Conservation (phyloP, 2,113 vertebrate genomes). For the Strigops habroptila region DNA sequence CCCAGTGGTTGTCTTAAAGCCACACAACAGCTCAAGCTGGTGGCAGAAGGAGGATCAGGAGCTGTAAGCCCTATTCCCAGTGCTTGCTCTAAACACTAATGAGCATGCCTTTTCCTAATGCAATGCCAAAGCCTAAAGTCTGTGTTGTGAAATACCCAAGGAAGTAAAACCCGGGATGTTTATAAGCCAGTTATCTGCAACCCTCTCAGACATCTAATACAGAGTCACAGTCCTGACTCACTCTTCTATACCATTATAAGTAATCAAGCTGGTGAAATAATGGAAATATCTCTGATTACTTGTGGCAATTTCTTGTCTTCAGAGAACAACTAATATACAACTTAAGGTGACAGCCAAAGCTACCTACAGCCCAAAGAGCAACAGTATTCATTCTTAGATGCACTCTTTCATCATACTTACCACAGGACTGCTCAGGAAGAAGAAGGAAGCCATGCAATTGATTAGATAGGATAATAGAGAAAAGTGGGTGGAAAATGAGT, state of each 20-base stretch:
- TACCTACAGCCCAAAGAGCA: not conserved
- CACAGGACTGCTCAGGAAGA: not conserved
- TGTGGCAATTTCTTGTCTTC: not conserved
- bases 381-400: not conserved
- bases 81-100: not conserved
- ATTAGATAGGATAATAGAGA: not conserved
- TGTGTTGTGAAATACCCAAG: not conserved
- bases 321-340: not conserved
- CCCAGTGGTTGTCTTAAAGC: not conserved
- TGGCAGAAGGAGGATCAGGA: not conserved
- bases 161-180: not conserved
- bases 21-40: not conserved
- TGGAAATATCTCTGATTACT: not conserved
- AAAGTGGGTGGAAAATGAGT: constrained; percentile 6
- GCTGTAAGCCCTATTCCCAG: not conserved
- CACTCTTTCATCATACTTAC: not conserved
- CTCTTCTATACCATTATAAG: not conserved
- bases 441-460: not conserved
- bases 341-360: not conserved
- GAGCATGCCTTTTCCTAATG: not conserved
- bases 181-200: constrained; percentile 25
- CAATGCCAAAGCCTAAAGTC: not conserved
- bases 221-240: not conserved
- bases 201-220: not conserved
- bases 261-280: not conserved